Conservation (phyloP, 1,140 invertebrate genomes). For the Drosophila paulistorum region DNA sequence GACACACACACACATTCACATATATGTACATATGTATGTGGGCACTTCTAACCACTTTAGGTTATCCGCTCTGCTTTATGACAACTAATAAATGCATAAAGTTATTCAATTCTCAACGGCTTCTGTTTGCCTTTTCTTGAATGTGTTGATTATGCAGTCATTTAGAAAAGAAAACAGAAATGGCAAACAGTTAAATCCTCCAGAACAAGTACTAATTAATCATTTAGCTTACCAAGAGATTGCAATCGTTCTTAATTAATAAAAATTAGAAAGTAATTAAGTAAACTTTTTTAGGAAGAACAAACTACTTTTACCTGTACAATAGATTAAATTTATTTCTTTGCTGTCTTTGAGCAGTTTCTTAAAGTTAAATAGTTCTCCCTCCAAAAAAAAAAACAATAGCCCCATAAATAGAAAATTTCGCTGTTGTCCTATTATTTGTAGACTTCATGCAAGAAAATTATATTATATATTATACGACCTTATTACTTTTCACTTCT, state of each 20-base stretch:
- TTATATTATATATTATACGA: background rate
- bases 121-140: constrained; percentile 53
- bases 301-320: too few relatives aligned
- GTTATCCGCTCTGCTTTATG: constrained; percentile 55
- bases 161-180: background rate
- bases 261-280: too few relatives aligned
- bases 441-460: too few relatives aligned
- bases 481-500: background rate
- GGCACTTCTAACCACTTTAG: constrained; percentile 40
- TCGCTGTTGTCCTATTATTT: too few relatives aligned
- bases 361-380: too few relatives aligned
- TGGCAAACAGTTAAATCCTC: background rate
- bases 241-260: too few relatives aligned
- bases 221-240: background rate
- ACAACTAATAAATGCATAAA: constrained; percentile 82
- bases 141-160: constrained; percentile 33
- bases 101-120: constrained; percentile 68
- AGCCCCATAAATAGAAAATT: too few relatives aligned
- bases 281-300: too few relatives aligned
- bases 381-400: too few relatives aligned
- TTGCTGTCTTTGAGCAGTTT: too few relatives aligned
- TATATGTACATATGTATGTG: background rate
- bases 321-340: too few relatives aligned
- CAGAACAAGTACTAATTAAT: constrained; percentile 1
- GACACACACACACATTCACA: constrained; percentile 11